These are phyloP conservation scores for Cantharis flavilabris DNA, from an alignment of 2,888 invertebrate species.

Conservation along the genomic window DNA sequence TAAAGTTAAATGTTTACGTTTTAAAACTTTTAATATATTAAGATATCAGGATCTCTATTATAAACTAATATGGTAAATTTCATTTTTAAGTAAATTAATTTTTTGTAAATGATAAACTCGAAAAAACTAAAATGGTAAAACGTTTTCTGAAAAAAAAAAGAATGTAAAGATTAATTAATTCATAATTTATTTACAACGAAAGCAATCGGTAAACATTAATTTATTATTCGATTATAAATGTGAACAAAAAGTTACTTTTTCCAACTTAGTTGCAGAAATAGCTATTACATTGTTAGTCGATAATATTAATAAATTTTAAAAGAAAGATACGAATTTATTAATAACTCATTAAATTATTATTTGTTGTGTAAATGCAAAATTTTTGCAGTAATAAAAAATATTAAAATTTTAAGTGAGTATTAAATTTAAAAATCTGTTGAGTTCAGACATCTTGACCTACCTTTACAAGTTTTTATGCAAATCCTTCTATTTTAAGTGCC, in stretches of 20 bases:
- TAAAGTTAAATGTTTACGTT: background rate
- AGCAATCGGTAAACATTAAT: no score
- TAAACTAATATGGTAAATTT: background rate
- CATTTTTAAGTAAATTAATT: background rate
- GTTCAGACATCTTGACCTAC: slow-evolving; percentile 38
- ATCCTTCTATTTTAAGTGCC: slow-evolving; percentile 33
- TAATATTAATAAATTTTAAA: background rate
- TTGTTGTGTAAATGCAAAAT: no score
- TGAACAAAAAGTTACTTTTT: no score
- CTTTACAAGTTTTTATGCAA: slow-evolving; percentile 40
- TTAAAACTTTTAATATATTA: background rate
- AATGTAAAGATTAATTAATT: background rate
- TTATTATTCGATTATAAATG: no score
- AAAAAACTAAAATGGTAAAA: background rate
- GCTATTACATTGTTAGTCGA: no score
- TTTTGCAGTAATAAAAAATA: background rate
- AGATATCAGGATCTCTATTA: background rate
- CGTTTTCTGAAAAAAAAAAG: background rate
- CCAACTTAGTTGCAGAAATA: no score
- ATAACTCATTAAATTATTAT: background rate
- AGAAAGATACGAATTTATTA: background rate
- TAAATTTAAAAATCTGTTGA: slow-evolving; percentile 6
- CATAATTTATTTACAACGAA: no score
- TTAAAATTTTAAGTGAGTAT: slow-evolving; percentile 3
- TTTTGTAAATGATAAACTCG: background rate